These are phyloP conservation scores for Sycobia sp. DNA, from an alignment of 1,140 invertebrate species.

Conservation along the genomic window DNA sequence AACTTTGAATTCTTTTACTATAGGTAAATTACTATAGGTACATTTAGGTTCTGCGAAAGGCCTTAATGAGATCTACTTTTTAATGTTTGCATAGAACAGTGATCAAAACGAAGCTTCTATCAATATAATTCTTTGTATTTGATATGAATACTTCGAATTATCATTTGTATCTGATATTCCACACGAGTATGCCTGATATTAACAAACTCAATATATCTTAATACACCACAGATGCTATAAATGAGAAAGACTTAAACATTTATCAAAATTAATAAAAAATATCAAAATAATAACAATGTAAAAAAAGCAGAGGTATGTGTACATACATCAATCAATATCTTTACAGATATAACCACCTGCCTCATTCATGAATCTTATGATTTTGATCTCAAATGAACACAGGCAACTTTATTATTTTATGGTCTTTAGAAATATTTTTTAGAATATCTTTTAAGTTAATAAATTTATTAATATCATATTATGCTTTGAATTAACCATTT, in stretches of 20 bases:
- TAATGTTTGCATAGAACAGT: not conserved
- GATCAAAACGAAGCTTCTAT: not conserved
- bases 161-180: not conserved
- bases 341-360: not conserved
- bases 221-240: constrained; percentile 2
- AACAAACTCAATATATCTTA: not conserved
- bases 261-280: not conserved
- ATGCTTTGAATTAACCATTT: not conserved
- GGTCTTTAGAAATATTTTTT: not conserved
- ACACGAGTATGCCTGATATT: not conserved
- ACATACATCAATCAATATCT: not conserved
- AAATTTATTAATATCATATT: not conserved
- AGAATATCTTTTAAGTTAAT: not conserved
- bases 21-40: constrained; percentile 20
- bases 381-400: not conserved
- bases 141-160: not conserved
- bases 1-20: constrained; percentile 26
- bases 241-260: not conserved
- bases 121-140: not conserved
- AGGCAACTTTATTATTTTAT: not conserved
- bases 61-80: constrained; percentile 2
- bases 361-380: not conserved
- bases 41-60: not conserved
- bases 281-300: not conserved
- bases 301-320: not conserved